Percentiles rank a stretch among this genome's conserved stretches.
Conservation (phyloP, 2,113 vertebrate genomes). For the Lepidothrix coronata region DNA sequence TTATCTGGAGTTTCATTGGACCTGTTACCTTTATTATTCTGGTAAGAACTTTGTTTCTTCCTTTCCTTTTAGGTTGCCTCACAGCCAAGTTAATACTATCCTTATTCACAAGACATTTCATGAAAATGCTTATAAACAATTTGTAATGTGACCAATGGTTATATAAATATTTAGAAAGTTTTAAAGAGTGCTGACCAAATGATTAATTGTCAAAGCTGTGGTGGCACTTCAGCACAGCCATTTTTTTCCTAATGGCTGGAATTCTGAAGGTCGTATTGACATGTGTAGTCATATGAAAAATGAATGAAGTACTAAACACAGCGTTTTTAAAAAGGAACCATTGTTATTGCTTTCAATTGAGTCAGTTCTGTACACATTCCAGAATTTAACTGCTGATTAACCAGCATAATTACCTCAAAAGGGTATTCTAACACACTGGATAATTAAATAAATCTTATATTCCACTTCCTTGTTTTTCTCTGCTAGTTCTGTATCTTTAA, state of each 20-base stretch:
- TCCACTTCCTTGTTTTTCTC: neutral
- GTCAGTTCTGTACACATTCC: neutral
- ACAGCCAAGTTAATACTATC: neutral
- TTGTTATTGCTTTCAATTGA: constrained; percentile 12
- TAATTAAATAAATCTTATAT: neutral
- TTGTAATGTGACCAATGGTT: neutral
- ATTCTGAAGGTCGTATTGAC: constrained; percentile 29
- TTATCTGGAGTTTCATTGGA: constrained; percentile 99
- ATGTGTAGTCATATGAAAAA: constrained; percentile 29
- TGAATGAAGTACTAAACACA: neutral
- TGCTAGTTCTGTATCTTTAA: neutral
- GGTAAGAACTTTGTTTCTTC: constrained; percentile 78
- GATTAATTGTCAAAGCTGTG: constrained; percentile 38
- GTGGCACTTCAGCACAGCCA: neutral
- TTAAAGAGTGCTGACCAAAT: constrained; percentile 8
- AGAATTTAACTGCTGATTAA: constrained; percentile 41
- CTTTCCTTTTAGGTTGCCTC: neutral
- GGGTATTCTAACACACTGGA: neutral
- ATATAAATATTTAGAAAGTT: constrained; percentile 27
- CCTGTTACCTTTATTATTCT: constrained; percentile 98
- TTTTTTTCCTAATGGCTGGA: constrained; percentile 34
- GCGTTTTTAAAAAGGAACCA: neutral
- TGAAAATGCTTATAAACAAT: neutral
- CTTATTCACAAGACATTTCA: neutral
- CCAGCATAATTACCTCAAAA: constrained; percentile 16